Base-by-base conservation (phyloP, 2,797 vertebrate species). In the Bufotes viridis region DNA sequence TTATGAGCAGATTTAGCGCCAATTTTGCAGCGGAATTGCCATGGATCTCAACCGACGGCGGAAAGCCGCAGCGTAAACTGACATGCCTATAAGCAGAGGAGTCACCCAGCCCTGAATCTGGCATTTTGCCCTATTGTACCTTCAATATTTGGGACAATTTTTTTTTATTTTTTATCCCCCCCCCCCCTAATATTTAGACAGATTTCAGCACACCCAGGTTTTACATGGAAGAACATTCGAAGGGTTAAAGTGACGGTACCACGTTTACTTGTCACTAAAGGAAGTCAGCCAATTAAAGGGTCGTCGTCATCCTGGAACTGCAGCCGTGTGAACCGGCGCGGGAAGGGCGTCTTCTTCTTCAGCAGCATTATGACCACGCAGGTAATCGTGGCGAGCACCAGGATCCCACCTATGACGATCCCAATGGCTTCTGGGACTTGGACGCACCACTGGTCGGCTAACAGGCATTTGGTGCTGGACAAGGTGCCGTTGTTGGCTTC, bases 401-500 rank as follows among this genome's bases (percentile, higher is more conserved):
- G 86, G 0, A 98, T 91, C 1, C 92, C 95, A 2, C 97, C 96
- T 0, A 97, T 91, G 81, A 97, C 94, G 85, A 97, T 92, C 0
- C 96, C 96, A 0, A 97, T 91, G 8, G 95, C 94, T 85, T 96
- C 93, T 0, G 95, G 92, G 7, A 95, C 86, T 0, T 93, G 92
- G 72, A 94, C 88, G 93, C 96, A 97, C 93, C 91, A 93, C 93
- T 97, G 96, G 26, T 92, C 93, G 0, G 90, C 90, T 75, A 99
- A 92, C 88, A 97, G 81, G 88, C 97, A 98, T 69, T 95, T 96
- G 18, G 94, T 82, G 20, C 92, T 93, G 60, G 89, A 90, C 12
- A 98, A 93, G 53, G 94, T 96, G 90, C 98, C 98, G 0, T 99
- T 99, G 94, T 99, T 97, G 2, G 97, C 95, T 86, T 42, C 92